Evolutionary conservation across 2,888 invertebrate species (phyloP).

Genomic region (Thymelicus acteon): DNA sequence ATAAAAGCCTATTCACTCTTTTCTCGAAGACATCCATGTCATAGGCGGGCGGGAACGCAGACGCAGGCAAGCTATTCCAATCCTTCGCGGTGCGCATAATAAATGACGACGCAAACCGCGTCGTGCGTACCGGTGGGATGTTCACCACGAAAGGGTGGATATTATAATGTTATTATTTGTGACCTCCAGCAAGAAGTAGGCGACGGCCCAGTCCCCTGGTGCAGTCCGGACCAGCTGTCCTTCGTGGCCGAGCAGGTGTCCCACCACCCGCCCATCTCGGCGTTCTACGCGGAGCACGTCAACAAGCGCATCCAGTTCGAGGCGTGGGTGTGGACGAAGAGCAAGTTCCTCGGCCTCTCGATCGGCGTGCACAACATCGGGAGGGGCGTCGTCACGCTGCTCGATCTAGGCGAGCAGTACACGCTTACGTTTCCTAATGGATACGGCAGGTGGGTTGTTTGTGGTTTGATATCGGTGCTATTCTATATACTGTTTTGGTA

Average conservation of each 20-base stretch:
- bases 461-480: not conserved
- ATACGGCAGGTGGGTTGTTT: conserved; percentile 90
- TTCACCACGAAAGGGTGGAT: no score
- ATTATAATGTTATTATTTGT: no score
- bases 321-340: conserved; percentile 99
- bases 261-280: conserved; percentile 99
- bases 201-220: conserved; percentile 97
- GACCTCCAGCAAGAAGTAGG: conserved; percentile 75
- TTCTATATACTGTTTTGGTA: not conserved
- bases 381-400: conserved; percentile 94
- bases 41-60: no score
- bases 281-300: conserved; percentile 99
- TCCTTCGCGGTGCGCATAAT: no score
- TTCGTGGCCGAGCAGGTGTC: conserved; percentile 99
- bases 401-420: conserved; percentile 97
- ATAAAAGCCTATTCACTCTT: no score
- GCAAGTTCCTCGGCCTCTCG: conserved; percentile 98
- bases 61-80: no score
- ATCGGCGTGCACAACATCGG: conserved; percentile 99
- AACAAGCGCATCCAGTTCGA: conserved; percentile 96
- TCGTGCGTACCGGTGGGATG: no score
- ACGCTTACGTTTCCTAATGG: conserved; percentile 98
- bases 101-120: no score
- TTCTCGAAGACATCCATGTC: no score
- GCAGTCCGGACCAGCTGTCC: conserved; percentile 92